phyloP scores from a whole-genome alignment of 2,113 vertebrate genomes.

The Tachysurus fulvidraco region DNA sequence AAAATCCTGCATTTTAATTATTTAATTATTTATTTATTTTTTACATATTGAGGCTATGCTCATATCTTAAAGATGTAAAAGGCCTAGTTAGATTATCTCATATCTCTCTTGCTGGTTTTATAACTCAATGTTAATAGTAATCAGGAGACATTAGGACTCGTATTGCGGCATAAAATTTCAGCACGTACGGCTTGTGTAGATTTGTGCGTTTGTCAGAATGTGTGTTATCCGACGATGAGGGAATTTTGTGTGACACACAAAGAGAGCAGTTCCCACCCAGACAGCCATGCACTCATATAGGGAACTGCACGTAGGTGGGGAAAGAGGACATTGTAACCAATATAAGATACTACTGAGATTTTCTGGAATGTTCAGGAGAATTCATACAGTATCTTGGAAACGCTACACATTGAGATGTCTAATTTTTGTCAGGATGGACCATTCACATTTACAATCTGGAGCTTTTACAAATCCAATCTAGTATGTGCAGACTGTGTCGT shows the following conservation, averaged over 20 bases:
- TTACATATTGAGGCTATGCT: background rate
- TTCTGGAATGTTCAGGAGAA: constrained; percentile 34
- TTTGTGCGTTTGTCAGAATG: background rate
- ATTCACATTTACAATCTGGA: background rate
- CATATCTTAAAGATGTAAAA: background rate
- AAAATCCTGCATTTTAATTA: background rate
- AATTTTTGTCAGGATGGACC: background rate
- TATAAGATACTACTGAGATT: background rate
- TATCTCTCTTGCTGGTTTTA: background rate
- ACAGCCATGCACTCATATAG: constrained; percentile 18
- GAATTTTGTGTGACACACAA: constrained; percentile 11
- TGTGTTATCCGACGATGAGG: background rate
- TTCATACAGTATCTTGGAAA: background rate
- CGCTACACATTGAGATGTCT: background rate
- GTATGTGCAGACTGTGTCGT: background rate
- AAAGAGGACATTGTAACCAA: constrained; percentile 10
- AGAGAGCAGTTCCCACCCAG: constrained; percentile 27
- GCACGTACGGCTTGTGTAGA: background rate
- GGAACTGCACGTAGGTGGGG: constrained; percentile 36
- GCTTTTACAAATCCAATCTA: constrained; percentile 5
- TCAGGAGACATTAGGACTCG: background rate
- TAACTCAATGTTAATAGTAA: background rate
- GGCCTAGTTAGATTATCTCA: background rate
- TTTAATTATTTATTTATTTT: background rate
- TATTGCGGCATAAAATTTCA: background rate